Conservation (phyloP, 2,888 invertebrate species). For the Eristalinus sepulchralis region DNA sequence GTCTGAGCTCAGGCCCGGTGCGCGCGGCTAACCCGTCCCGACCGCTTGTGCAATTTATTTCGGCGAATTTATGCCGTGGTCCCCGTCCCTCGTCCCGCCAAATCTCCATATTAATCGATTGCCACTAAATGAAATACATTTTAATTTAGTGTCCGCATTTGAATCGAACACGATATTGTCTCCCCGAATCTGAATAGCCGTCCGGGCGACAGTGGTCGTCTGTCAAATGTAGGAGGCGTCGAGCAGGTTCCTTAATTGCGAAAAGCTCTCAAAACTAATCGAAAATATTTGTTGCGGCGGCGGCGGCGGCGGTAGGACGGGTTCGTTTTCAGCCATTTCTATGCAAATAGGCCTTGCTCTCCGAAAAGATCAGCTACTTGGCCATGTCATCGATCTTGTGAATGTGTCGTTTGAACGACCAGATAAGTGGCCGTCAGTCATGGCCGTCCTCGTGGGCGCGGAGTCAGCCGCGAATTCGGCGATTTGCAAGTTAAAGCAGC, state of each 20-base stretch:
- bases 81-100: no score
- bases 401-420: conserved; percentile 63
- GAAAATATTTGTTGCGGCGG: conserved; percentile 59
- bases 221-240: conserved; percentile 56
- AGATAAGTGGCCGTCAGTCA: conserved; percentile 58
- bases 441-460: not conserved
- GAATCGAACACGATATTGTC: conserved; percentile 64
- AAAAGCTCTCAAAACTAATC: conserved; percentile 70
- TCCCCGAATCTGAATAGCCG: conserved; percentile 53
- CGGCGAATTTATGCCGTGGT: not conserved
- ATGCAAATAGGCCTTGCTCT: conserved; percentile 59
- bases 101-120: conserved; percentile 64
- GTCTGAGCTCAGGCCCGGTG: conserved; percentile 8
- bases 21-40: not conserved
- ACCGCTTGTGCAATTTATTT: conserved; percentile 26
- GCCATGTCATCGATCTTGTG: conserved; percentile 65
- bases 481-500: not conserved
- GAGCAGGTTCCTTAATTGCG: conserved; percentile 61
- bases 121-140: conserved; percentile 61
- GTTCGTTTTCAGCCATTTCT: conserved; percentile 41
- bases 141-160: conserved; percentile 66
- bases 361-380: conserved; percentile 59
- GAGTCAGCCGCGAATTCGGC: not conserved
- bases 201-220: not conserved
- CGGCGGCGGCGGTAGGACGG: not conserved